phyloP scores from a whole-genome alignment of 92 coral and sea anemone genomes.

The Paragorgia papillata region DNA sequence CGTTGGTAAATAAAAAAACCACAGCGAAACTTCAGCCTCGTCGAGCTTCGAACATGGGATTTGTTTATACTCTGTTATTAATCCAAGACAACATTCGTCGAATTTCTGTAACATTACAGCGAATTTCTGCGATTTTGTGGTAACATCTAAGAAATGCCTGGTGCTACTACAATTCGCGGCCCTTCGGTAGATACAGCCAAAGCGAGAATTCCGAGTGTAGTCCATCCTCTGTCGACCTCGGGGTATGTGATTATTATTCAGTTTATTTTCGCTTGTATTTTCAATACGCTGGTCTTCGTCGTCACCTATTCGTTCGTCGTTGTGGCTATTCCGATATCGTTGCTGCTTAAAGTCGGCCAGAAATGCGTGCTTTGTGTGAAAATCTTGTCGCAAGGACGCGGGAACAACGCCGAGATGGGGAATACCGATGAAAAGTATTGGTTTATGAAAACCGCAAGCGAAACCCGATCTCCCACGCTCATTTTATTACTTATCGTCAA shows the following conservation, averaged over 20 bases:
- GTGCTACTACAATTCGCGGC: too few relatives aligned
- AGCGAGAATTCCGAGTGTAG: background rate
- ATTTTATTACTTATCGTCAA: slow-evolving; percentile 13
- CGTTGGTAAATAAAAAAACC: too few relatives aligned
- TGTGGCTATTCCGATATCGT: slow-evolving; percentile 9
- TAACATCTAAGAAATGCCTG: too few relatives aligned
- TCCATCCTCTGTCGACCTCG: slow-evolving; percentile 23
- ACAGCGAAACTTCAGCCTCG: too few relatives aligned
- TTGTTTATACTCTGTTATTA: too few relatives aligned
- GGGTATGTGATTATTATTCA: slow-evolving; percentile 9
- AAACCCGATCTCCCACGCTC: slow-evolving; percentile 1
- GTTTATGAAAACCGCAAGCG: slow-evolving; percentile 6
- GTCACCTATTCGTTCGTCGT: slow-evolving; percentile 9
- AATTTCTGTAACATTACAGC: too few relatives aligned
- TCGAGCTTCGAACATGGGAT: too few relatives aligned
- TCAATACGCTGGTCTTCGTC: slow-evolving; percentile 4
- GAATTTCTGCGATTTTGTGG: too few relatives aligned
- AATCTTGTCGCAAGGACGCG: slow-evolving; percentile 1
- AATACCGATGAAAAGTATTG: slow-evolving; percentile 3
- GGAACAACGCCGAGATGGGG: background rate
- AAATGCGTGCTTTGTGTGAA: background rate
- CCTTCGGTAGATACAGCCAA: background rate
- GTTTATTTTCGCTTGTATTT: background rate
- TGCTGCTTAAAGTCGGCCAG: slow-evolving; percentile 18
- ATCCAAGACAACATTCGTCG: too few relatives aligned